Percentiles rank a stretch among this genome's conserved stretches.
Evolutionary conservation across 2,113 vertebrate species (phyloP).

Genomic region (Galbula dea): DNA sequence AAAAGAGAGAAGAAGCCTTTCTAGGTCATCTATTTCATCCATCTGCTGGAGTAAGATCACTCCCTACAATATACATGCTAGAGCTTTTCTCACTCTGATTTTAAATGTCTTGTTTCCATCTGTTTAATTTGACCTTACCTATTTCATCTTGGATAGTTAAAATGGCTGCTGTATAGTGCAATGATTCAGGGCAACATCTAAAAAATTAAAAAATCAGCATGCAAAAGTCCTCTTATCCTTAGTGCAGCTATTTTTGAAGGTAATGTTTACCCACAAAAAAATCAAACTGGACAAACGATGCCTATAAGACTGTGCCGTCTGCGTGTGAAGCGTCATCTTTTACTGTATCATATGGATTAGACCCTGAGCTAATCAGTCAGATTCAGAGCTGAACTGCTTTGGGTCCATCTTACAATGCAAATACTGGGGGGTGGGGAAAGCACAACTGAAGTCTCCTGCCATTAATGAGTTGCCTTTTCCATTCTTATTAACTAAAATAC

Average conservation of each 20-base stretch:
- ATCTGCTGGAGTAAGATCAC: slow-evolving; percentile 52
- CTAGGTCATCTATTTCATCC: slow-evolving; percentile 44
- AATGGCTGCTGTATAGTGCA: slow-evolving; percentile 49
- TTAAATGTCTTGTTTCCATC: slow-evolving; percentile 49
- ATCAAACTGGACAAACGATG: slow-evolving; percentile 32
- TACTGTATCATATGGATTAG: slow-evolving; percentile 47
- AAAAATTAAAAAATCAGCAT: slow-evolving; percentile 12
- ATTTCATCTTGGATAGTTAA: slow-evolving; percentile 56
- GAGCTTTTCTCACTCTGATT: slow-evolving; percentile 20
- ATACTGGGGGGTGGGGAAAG: slow-evolving; percentile 48
- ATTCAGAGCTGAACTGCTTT: slow-evolving; percentile 22
- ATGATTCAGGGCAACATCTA: slow-evolving; percentile 23
- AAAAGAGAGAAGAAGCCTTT: not conserved
- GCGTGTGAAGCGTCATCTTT: not conserved
- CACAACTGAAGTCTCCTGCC: slow-evolving; percentile 8
- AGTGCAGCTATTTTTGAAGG: slow-evolving; percentile 52
- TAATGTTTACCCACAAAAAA: slow-evolving; percentile 40
- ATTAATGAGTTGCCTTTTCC: slow-evolving; percentile 64
- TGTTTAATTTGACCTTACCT: slow-evolving; percentile 47
- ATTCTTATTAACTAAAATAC: slow-evolving; percentile 64
- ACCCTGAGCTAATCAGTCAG: slow-evolving; percentile 53
- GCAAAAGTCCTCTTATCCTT: slow-evolving; percentile 9
- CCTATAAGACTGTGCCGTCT: not conserved
- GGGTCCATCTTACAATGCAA: slow-evolving; percentile 57
- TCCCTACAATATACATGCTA: slow-evolving; percentile 12